phyloP scores from a whole-genome alignment of 2,797 vertebrate species.

The Rhodeus uyekii region DNA sequence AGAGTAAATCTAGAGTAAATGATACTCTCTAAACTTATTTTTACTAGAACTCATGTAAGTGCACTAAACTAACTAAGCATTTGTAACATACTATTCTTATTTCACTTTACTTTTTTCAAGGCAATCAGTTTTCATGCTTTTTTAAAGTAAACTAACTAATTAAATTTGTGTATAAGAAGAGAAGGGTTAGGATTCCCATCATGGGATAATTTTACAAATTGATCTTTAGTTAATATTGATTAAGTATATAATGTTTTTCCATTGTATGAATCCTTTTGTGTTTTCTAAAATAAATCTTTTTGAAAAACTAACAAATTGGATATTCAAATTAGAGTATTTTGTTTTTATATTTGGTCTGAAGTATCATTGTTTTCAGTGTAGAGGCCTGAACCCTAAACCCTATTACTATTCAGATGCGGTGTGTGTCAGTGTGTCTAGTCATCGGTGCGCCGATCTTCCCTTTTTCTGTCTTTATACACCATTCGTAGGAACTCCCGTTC shows the following conservation, averaged over 20 bases:
- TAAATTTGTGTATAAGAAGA: no score
- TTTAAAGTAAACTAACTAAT: no score
- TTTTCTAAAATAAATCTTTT: background rate
- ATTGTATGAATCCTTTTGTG: background rate
- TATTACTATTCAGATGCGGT: background rate
- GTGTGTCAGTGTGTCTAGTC: background rate
- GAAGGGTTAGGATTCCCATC: background rate
- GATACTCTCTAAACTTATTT: no score
- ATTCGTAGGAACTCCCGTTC: background rate
- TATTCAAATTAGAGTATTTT: background rate
- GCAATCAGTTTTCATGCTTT: no score
- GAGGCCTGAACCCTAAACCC: background rate
- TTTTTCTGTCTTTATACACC: slow-evolving; percentile 5
- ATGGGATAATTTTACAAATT: background rate
- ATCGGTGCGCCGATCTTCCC: background rate
- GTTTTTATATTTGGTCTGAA: background rate
- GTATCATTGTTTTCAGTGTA: background rate
- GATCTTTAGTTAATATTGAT: background rate
- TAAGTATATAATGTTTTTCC: background rate
- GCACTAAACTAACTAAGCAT: no score
- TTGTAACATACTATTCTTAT: no score
- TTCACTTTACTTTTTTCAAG: no score
- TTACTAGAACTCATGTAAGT: no score
- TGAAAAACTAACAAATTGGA: background rate
- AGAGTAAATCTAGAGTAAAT: no score